Conservation (phyloP, 2,888 invertebrate genomes). For the Heliconius ethilla region DNA sequence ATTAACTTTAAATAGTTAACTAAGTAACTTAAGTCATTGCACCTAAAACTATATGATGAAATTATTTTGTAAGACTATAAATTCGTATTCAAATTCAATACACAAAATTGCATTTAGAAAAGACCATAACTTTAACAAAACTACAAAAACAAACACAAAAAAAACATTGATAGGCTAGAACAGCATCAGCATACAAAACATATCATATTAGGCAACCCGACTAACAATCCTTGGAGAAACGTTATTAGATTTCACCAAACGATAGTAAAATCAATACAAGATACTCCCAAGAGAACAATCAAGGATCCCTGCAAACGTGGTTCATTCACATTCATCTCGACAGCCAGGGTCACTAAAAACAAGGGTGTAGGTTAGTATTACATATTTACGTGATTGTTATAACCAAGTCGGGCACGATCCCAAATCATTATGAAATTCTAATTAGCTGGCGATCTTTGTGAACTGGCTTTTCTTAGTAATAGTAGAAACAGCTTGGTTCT, state of each 20-base stretch:
- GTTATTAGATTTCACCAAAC: slow-evolving; percentile 35
- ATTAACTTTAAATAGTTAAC: too few relatives aligned
- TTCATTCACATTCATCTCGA: slow-evolving; percentile 41
- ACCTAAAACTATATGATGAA: too few relatives aligned
- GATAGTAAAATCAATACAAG: slow-evolving; percentile 38
- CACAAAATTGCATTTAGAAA: too few relatives aligned
- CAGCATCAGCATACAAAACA: neutral
- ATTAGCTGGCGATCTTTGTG: slow-evolving; percentile 54
- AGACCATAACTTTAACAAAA: neutral
- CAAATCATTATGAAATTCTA: slow-evolving; percentile 61
- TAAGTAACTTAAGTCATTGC: too few relatives aligned
- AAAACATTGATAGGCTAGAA: neutral
- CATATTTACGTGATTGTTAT: slow-evolving; percentile 63
- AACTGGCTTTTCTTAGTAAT: slow-evolving; percentile 30
- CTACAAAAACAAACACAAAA: neutral
- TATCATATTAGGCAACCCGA: neutral
- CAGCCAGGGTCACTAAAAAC: slow-evolving; percentile 44
- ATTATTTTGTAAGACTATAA: too few relatives aligned
- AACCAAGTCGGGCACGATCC: slow-evolving; percentile 53
- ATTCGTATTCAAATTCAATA: too few relatives aligned
- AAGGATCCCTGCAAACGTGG: slow-evolving; percentile 32
- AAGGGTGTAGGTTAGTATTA: slow-evolving; percentile 52
- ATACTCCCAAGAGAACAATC: slow-evolving; percentile 34
- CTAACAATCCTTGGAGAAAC: slow-evolving; percentile 13
- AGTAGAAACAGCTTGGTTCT: slow-evolving; percentile 5